phyloP scores from a whole-genome alignment of 1,140 invertebrate species.

The Cecropterus lyciades region DNA sequence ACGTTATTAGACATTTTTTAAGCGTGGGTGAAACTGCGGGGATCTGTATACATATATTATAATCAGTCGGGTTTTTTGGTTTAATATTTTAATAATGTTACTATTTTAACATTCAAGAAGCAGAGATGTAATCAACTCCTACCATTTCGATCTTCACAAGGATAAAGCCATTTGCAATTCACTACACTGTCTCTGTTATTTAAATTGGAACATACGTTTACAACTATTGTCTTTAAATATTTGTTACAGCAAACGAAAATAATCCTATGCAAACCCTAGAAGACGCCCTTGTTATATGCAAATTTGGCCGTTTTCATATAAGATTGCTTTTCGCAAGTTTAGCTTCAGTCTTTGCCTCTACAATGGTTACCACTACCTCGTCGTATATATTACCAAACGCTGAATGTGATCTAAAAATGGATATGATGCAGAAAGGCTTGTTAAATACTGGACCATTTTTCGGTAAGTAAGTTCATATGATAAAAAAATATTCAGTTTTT shows the following conservation, averaged over 20 bases:
- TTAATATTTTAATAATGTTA: too few species aligned
- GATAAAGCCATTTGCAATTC: too few species aligned
- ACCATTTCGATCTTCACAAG: too few species aligned
- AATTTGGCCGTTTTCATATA: conserved; percentile 87
- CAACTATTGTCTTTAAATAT: background rate
- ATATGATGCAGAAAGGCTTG: conserved; percentile 86
- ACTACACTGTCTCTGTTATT: too few species aligned
- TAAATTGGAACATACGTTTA: background rate
- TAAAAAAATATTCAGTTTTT: too few species aligned
- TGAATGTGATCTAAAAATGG: conserved; percentile 87
- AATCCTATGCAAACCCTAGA: conserved; percentile 71
- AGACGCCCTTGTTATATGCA: conserved; percentile 81
- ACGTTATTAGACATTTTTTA: too few species aligned
- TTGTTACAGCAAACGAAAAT: conserved; percentile 33
- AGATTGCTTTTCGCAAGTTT: conserved; percentile 85
- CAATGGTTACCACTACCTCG: conserved; percentile 86
- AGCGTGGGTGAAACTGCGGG: too few species aligned
- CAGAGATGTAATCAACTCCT: too few species aligned
- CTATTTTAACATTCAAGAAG: too few species aligned
- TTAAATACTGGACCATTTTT: conserved; percentile 87
- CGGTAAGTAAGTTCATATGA: conserved; percentile 75
- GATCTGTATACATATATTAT: too few species aligned
- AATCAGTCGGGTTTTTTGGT: too few species aligned
- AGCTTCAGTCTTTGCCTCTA: conserved; percentile 84
- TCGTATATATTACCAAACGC: conserved; percentile 88